Evolutionary conservation across 2,113 vertebrate species (phyloP), one percentile per base, ranked within the genome.

Genomic region (Pleuronectes platessa): DNA sequence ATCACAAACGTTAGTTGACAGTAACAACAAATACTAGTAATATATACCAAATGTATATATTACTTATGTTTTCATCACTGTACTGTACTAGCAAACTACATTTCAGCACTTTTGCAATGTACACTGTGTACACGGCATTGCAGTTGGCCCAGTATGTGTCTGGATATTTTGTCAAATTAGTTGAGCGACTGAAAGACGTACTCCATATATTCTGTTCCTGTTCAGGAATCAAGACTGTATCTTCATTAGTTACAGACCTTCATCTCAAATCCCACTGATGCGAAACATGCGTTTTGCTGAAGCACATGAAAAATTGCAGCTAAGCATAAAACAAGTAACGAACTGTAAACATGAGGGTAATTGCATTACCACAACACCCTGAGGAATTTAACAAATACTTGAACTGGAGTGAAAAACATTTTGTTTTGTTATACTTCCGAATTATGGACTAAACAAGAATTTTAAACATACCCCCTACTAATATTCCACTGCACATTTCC

Each of bases 361-460:
- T 31, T 31, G 31, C 31, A 20, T 56, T 2, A n/a, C 47, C 20
- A 3, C 3, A n/a, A 21, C 20, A 74, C 60, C 14, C n/a, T 15
- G 4, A 47, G 35, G 67, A 40, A 61, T 40, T 17, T 82, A 26
- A 61, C 26, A 61, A 49, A 70, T 47, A 24, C 21, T 54, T 42
- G 8, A 24, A n/a, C 2, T 35, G 24, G 3, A 59, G 3, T 27
- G 54, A 59, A 47, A 1, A 61, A 27, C 15, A 0, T 15, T n/a
- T 45, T 72, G 62, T 1, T 15, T 35, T 45, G 14, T 49, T 18
- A 40, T 15, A 4, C 45, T 64, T 15, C 9, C 3, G 14, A 13
- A 45, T 45, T 14, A 31, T 31, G 31, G 31, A 31, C 31, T 7
- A 6, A n/a, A 53, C 51, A 54, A n/a, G 49, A 8, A 7, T 51